These are phyloP conservation scores for Heteractis magnifica DNA, from an alignment of 92 coral and sea anemone genomes.

Conservation along the genomic window DNA sequence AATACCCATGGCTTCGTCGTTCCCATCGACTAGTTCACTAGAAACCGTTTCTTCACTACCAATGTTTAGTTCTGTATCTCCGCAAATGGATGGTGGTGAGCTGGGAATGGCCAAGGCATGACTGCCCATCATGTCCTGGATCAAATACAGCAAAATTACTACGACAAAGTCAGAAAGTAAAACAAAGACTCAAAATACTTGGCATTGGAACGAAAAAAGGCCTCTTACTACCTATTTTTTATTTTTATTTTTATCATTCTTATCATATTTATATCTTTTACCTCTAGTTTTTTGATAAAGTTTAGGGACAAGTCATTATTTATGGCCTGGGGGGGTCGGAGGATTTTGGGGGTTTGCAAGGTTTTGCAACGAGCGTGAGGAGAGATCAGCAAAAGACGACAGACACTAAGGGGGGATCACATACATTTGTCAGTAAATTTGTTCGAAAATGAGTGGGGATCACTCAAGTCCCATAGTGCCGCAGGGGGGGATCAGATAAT, in stretches of 20 bases:
- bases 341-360: too few species aligned
- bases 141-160: constrained; percentile 34
- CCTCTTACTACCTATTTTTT: neutral
- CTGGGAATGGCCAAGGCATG: constrained; percentile 14
- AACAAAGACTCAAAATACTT: neutral
- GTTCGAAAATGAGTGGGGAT: too few species aligned
- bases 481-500: too few species aligned
- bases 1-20: constrained; percentile 26
- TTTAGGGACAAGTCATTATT: too few species aligned
- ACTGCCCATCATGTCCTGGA: constrained; percentile 18
- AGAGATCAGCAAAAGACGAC: too few species aligned
- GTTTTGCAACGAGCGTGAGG: too few species aligned
- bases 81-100: constrained; percentile 33
- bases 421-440: too few species aligned
- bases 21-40: neutral
- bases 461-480: too few species aligned
- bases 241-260: neutral
- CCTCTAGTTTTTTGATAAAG: neutral
- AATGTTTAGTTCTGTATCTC: constrained; percentile 20
- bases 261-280: too few species aligned
- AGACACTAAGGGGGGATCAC: too few species aligned
- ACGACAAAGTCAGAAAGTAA: constrained; percentile 22
- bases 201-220: neutral
- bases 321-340: too few species aligned
- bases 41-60: constrained; percentile 32